These are phyloP conservation scores for Acleris holmiana DNA, from an alignment of 2,888 invertebrate genomes.

Conservation along the genomic window DNA sequence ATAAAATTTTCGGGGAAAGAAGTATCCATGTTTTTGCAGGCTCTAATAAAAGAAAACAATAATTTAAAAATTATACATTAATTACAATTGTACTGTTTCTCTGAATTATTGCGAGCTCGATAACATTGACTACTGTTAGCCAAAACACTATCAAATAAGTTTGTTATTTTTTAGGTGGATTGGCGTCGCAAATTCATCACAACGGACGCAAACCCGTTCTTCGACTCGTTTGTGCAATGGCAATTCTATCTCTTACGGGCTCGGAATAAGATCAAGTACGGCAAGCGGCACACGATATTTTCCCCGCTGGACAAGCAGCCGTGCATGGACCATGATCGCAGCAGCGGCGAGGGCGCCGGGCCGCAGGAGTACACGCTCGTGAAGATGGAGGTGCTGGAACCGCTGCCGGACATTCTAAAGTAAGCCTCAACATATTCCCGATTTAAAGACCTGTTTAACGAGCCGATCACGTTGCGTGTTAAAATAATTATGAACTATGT, in stretches of 20 bases:
- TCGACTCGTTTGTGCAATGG: constrained; percentile 99
- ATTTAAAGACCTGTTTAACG: neutral
- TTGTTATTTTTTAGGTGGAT: constrained; percentile 88
- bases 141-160: neutral
- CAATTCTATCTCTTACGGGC: constrained; percentile 95
- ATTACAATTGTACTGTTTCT: too few relatives aligned
- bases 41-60: too few relatives aligned
- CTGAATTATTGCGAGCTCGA: too few relatives aligned
- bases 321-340: constrained; percentile 99
- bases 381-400: constrained; percentile 93
- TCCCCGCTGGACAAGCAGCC: constrained; percentile 98
- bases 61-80: too few relatives aligned
- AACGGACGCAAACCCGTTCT: constrained; percentile 98
- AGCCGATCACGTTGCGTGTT: too few relatives aligned
- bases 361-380: constrained; percentile 99
- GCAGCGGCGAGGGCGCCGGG: constrained; percentile 98
- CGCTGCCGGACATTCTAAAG: constrained; percentile 89
- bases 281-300: constrained; percentile 98
- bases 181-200: constrained; percentile 99
- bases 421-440: constrained; percentile 53
- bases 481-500: too few relatives aligned
- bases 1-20: too few relatives aligned
- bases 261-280: constrained; percentile 96
- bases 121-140: too few relatives aligned
- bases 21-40: too few relatives aligned